phyloP scores from a whole-genome alignment of 1,140 invertebrate species.

The Ips nitidus region DNA sequence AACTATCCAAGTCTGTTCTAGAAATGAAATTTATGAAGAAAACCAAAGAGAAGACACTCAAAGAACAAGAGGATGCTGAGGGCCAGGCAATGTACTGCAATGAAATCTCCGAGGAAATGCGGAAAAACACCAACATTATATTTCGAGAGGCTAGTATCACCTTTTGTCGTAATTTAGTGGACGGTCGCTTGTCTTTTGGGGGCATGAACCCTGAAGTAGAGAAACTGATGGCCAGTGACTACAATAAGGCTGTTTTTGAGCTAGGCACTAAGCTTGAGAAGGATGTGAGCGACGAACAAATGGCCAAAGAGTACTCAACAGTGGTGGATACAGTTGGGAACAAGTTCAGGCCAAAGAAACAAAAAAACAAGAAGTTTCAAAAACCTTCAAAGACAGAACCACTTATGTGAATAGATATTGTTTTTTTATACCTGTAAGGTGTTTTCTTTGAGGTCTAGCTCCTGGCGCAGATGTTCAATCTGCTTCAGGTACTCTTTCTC shows the following conservation, averaged over 20 bases:
- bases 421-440: conserved; percentile 25
- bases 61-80: conserved; percentile 72
- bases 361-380: conserved; percentile 44
- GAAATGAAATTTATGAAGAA: conserved; percentile 91
- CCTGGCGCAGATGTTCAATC: conserved; percentile 37
- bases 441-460: conserved; percentile 36
- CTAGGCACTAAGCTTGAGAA: conserved; percentile 57
- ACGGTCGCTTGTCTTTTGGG: conserved; percentile 81
- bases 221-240: conserved; percentile 63
- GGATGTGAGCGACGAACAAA: conserved; percentile 71
- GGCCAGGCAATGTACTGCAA: conserved; percentile 59
- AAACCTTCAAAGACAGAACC: conserved; percentile 37
- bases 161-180: conserved; percentile 72
- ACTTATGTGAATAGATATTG: too few relatives aligned
- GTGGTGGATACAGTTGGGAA: conserved; percentile 53
- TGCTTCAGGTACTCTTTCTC: conserved; percentile 40
- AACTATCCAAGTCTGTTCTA: conserved; percentile 68
- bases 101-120: conserved; percentile 56
- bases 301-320: conserved; percentile 59
- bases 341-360: conserved; percentile 50
- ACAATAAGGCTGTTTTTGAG: conserved; percentile 53
- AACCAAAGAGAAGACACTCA: conserved; percentile 78
- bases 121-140: conserved; percentile 67
- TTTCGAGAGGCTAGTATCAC: conserved; percentile 72
- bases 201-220: conserved; percentile 91